A percentile compares a stretch with the other conserved stretches of the same genome.
phyloP scores from a whole-genome alignment of 2,888 invertebrate genomes.

The Deroplatys truncata region DNA sequence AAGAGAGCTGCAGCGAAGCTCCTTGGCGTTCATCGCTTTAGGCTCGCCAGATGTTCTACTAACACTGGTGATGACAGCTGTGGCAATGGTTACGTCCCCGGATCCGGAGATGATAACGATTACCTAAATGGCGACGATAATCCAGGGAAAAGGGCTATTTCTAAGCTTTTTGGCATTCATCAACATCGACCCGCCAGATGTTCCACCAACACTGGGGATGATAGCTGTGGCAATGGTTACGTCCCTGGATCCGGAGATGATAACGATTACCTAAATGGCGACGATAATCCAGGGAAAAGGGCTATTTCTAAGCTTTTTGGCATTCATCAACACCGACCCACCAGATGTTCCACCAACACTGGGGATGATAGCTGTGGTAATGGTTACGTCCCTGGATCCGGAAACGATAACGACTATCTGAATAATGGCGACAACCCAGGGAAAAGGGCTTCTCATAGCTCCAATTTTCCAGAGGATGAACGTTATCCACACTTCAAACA shows the following conservation, averaged over 20 bases:
- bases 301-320: neutral
- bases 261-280: neutral
- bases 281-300: conserved; percentile 25
- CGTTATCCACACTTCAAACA: no score
- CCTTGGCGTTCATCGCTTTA: no score
- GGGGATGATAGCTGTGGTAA: conserved; percentile 26
- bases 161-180: neutral
- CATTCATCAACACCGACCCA: neutral
- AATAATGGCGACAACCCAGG: conserved; percentile 18
- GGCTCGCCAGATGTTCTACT: neutral
- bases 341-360: conserved; percentile 7
- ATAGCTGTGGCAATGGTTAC: conserved; percentile 24
- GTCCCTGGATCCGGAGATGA: neutral
- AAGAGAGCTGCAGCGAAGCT: neutral
- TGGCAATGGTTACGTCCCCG: conserved; percentile 17
- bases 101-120: conserved; percentile 19
- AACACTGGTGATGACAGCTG: conserved; percentile 24
- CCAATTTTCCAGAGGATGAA: neutral
- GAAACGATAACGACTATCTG: conserved; percentile 17
- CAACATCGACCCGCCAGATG: neutral
- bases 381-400: conserved; percentile 14
- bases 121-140: conserved; percentile 7
- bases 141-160: conserved; percentile 14
- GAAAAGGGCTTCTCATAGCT: neutral
- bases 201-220: conserved; percentile 18